These are phyloP conservation scores for Sarcophaga caerulescens DNA, from an alignment of 2,888 invertebrate species.

Conservation along the genomic window DNA sequence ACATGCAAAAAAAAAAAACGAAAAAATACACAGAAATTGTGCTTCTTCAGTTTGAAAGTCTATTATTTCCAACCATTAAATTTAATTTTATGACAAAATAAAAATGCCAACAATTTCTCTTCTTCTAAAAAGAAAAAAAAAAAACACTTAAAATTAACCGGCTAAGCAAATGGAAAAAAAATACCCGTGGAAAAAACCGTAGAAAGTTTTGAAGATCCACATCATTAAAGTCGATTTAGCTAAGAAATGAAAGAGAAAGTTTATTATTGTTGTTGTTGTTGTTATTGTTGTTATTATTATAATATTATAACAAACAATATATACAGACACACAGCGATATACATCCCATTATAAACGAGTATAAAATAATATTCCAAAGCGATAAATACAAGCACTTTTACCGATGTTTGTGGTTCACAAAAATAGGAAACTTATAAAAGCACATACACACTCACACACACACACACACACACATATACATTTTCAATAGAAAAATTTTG, in stretches of 20 bases:
- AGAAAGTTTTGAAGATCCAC: slow-evolving; percentile 38
- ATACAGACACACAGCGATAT: background rate
- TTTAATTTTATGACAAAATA: slow-evolving; percentile 40
- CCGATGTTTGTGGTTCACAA: too few relatives aligned
- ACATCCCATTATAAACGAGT: background rate
- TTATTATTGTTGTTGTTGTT: slow-evolving; percentile 32
- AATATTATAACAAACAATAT: too few relatives aligned
- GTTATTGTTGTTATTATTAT: too few relatives aligned
- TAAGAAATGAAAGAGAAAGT: slow-evolving; percentile 30
- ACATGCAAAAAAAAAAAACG: too few relatives aligned
- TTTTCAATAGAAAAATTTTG: too few relatives aligned
- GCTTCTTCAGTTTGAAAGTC: background rate
- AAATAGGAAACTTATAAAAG: too few relatives aligned
- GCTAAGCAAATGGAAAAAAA: slow-evolving; percentile 1
- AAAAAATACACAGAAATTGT: background rate
- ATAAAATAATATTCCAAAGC: too few relatives aligned
- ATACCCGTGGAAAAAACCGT: background rate
- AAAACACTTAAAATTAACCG: background rate
- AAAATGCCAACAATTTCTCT: slow-evolving; percentile 6
- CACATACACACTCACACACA: background rate
- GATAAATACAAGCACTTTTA: too few relatives aligned
- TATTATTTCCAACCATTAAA: slow-evolving; percentile 42
- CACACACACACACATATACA: background rate
- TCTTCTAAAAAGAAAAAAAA: background rate
- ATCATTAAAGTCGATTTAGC: slow-evolving; percentile 49